Percentiles rank a stretch among this genome's conserved stretches.
phyloP scores from a whole-genome alignment of 2,113 vertebrate species.

The Anas platyrhynchos region DNA sequence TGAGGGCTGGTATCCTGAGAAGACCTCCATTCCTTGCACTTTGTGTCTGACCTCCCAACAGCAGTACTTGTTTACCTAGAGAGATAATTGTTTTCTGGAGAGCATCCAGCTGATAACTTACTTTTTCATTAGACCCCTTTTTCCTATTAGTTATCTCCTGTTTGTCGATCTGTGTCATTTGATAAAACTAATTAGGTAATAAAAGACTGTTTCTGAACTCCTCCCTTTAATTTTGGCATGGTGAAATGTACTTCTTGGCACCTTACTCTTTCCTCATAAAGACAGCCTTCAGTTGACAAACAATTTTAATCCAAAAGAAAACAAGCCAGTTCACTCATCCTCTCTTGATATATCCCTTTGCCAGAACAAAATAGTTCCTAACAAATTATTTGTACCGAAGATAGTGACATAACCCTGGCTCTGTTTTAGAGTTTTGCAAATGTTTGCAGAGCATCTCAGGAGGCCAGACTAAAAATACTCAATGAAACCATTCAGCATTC shows the following conservation, averaged over 20 bases:
- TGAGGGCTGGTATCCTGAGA: slow-evolving; percentile 33
- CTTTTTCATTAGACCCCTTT: slow-evolving; percentile 50
- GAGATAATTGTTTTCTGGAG: slow-evolving; percentile 54
- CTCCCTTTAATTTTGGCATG: slow-evolving; percentile 61
- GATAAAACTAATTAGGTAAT: slow-evolving; percentile 69
- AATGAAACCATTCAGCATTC: slow-evolving; percentile 64
- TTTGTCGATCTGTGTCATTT: slow-evolving; percentile 62
- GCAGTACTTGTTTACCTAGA: slow-evolving; percentile 59
- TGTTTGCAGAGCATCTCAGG: slow-evolving; percentile 61
- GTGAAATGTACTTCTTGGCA: slow-evolving; percentile 49
- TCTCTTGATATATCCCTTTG: slow-evolving; percentile 38
- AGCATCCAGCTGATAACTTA: slow-evolving; percentile 51
- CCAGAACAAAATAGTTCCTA: slow-evolving; percentile 59
- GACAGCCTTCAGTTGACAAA: slow-evolving; percentile 57
- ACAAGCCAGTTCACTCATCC: slow-evolving; percentile 39
- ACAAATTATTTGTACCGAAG: slow-evolving; percentile 63
- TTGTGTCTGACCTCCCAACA: slow-evolving; percentile 35
- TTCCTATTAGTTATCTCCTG: slow-evolving; percentile 62
- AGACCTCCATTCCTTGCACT: neutral
- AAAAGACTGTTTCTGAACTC: slow-evolving; percentile 52
- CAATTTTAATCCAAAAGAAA: slow-evolving; percentile 55
- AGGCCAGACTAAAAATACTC: slow-evolving; percentile 61
- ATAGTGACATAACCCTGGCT: slow-evolving; percentile 62
- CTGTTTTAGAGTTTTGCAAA: slow-evolving; percentile 40
- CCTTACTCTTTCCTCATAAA: slow-evolving; percentile 22